Conservation (phyloP, 2,888 invertebrate genomes). For the Drepanosiphum platanoidis region DNA sequence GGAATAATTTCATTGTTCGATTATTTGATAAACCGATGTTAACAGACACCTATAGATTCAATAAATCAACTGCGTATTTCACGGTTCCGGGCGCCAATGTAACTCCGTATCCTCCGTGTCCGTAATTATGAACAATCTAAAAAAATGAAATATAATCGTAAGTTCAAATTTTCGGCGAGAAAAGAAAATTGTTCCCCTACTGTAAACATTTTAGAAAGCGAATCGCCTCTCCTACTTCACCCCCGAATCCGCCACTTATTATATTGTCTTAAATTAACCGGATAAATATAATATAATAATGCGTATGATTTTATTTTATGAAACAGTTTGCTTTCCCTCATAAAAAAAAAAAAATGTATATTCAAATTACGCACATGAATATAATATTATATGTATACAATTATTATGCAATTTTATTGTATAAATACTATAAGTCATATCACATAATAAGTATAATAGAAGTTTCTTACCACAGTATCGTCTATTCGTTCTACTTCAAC, state of each 20-base stretch:
- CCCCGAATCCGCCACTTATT: too few species aligned
- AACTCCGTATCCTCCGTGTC: conserved; percentile 94
- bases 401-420: neutral
- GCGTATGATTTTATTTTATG: too few species aligned
- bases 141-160: conserved; percentile 65
- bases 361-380: neutral
- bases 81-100: conserved; percentile 90
- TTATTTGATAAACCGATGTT: too few species aligned
- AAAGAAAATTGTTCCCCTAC: too few species aligned
- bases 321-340: too few species aligned
- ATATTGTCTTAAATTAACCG: too few species aligned
- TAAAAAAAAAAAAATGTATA: conserved; percentile 66
- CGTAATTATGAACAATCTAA: conserved; percentile 90
- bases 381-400: too few species aligned
- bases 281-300: too few species aligned
- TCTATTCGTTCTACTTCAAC: conserved; percentile 74
- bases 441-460: too few species aligned
- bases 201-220: too few species aligned
- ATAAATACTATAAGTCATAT: neutral
- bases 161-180: neutral
- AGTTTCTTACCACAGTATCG: conserved; percentile 64
- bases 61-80: conserved; percentile 77
- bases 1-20: too few species aligned
- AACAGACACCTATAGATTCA: neutral
- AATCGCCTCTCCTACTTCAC: too few species aligned